Conservation (phyloP, 1,140 invertebrate species). For the Vanessa tameamea region DNA sequence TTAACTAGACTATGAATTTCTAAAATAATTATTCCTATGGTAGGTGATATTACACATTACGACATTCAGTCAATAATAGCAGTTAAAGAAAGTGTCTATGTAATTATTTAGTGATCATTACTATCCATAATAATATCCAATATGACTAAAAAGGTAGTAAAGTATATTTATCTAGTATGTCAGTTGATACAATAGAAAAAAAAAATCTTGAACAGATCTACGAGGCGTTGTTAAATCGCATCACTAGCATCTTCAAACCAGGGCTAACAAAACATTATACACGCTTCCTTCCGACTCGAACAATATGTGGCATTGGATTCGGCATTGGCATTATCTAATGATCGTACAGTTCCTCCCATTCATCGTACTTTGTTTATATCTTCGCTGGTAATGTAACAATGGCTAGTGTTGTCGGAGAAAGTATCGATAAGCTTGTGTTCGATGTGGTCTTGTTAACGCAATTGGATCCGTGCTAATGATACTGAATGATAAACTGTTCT, state of each 20-base stretch:
- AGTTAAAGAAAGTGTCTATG: too few species aligned
- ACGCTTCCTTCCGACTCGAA: slow-evolving; percentile 73
- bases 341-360: slow-evolving; percentile 72
- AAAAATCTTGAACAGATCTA: background rate
- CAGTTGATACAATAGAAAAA: too few species aligned
- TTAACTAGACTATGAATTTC: too few species aligned
- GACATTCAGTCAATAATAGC: too few species aligned
- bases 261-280: slow-evolving; percentile 60
- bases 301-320: slow-evolving; percentile 75
- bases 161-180: background rate
- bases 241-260: slow-evolving; percentile 36
- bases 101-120: too few species aligned
- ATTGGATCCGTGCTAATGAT: slow-evolving; percentile 18
- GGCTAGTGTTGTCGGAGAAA: slow-evolving; percentile 48
- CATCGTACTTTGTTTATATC: slow-evolving; percentile 53
- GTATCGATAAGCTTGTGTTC: slow-evolving; percentile 44
- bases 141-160: too few species aligned
- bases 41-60: too few species aligned
- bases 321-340: slow-evolving; percentile 74
- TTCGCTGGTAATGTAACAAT: slow-evolving; percentile 44
- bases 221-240: background rate
- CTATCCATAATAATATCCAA: too few species aligned
- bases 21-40: too few species aligned
- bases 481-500: background rate
- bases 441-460: slow-evolving; percentile 36